Evolutionary conservation across 2,113 vertebrate genomes (phyloP), one percentile per base, ranked within the genome.

Genomic region (Nibea coibor): DNA sequence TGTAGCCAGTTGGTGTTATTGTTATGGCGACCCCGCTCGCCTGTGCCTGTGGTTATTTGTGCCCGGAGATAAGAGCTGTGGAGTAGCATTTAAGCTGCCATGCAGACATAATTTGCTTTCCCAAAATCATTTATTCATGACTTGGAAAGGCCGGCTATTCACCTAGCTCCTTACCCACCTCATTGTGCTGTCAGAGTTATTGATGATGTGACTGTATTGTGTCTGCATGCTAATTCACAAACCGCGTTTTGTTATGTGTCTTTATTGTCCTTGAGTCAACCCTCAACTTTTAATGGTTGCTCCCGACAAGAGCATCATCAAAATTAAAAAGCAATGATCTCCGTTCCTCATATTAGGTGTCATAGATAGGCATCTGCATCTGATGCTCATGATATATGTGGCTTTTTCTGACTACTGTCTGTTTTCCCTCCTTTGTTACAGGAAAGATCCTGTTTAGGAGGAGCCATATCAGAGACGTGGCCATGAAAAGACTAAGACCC

Each of bases 391-490:
- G 20, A n/a, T 58, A 17, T 2, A 1, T 7, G 48, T 19, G 8
- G 0, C 4, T 39, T 62, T 67, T 64, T 48, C 12, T 56, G 8
- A 58, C 39, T 61, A 63, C 14, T 87, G 9, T 70, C 11, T 24
- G 4, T 71, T 48, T 50, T 78, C 63, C 1, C 70, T 43, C 78
- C 16, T 65, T 57, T 62, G n/a, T 65, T 88, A 0, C 87, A 99
- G 98, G 98, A n/a, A 99, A 99, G 93, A 99, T 99, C 86, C 96
- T 99, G 43, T 99, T 99, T 82, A 95, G 98, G 31, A 94, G 98
- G 65, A 99, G 98, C 84, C 98, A 99, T 84, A 97, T 99, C 88
- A 95, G 98, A 10, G 98, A 99, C 53, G 98, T 99, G 74, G 98
- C 98, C 0, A 98, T 99, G 93, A 99, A 99, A 61, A 96, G 98